Base-by-base conservation (phyloP, 2,113 vertebrate genomes). In the Dinomys branickii region DNA sequence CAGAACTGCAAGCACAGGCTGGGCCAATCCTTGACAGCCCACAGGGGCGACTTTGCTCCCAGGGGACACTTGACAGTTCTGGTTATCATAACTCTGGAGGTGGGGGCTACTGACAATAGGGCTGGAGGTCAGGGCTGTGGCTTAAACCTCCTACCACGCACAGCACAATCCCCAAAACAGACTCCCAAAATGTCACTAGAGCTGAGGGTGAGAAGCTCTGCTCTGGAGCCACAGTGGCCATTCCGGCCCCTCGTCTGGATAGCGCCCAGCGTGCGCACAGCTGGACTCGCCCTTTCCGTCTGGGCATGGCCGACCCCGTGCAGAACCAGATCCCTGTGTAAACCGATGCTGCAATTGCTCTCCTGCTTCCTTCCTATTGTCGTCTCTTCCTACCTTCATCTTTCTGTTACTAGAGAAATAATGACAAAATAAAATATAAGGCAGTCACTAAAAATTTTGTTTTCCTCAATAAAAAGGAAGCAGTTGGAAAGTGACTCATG, bases 271-370 rank as follows among this genome's bases (percentile, higher is more conserved):
- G 35, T 10, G 47, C 20, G 61, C 54, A 5, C 12, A 47, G 86
- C 86, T 35, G 88, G 56, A 41, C 26, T 4, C 35, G 50, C 19
- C 63, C 38, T 59, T 47, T 35, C n/a, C 67, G 33, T 38, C 44
- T 14, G 65, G 13, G 17, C 3, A 28, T 52, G 4, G 0, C 19
- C 0, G 0, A 24, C 56, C 33, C 50, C 0, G 0, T 0, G 1
- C 30, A 89, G 30, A 86, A 2, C 38, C 50, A 20, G 35, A 38
- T 3, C 61, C 13, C 1, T 0, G n/a, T 3, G 3, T 5, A 22
- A 26, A 50, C 11, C 65, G 1, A 17, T 1, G 4, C 17, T 14
- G 24, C 13, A 0, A 8, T 19, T 54, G 22, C 14, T 47, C 73
- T 69, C 50, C n/a, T 10, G 7, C 30, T 5, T 24, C 26, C 52